Evolutionary conservation across 2,888 invertebrate species (phyloP), one percentile per base, ranked within the genome.

Genomic region (Branchipolynoe longqiensis): DNA sequence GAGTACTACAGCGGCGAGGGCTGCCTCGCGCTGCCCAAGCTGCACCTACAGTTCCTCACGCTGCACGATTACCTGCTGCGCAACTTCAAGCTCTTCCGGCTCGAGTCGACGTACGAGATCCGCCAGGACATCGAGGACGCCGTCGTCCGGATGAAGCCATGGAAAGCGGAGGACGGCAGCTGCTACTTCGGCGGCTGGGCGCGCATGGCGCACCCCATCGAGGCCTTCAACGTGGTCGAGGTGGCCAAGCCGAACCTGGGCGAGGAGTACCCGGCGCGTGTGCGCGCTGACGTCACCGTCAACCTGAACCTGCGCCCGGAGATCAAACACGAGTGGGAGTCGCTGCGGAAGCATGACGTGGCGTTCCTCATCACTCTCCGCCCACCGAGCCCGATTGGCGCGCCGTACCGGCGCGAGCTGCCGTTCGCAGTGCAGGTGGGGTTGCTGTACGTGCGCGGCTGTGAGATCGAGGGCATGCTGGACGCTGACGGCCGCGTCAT

Each of bases 391-490:
- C 95, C 96, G 0, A 97, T 98, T 89, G 98, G 98, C 95, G 95
- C 93, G 59, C 90, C 89, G 78, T 93, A 92, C 87, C 89, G 92
- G 82, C 88, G 89, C 83, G 88, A 89, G 4, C 95, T 96, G 89
- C 96, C 97, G 8, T 98, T 99, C 94, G 96, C 98, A 38, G 96
- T 98, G 0, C 98, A 85, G 95, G 97, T 98, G 85, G 98, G 98
- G 0, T 95, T 99, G 88, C 95, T 96, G 0, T 97, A 96, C 91
- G 98, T 99, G 0, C 95, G 99, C 28, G 99, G 99, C 0, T 99
- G 99, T 94, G 99, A 99, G 94, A 96, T 99, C 41, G 99, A 99
- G 94, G 99, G 99, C 0, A 97, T 99, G 97, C 94, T 99, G 82
- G 99, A 99, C 92, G 96, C 96, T 12, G 97, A 97, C 86, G 99